Evolutionary conservation across 37 sponge, comb jelly and placozoan genomes (phyloP).

Genomic region (Chondrilla cf. caribensis): DNA sequence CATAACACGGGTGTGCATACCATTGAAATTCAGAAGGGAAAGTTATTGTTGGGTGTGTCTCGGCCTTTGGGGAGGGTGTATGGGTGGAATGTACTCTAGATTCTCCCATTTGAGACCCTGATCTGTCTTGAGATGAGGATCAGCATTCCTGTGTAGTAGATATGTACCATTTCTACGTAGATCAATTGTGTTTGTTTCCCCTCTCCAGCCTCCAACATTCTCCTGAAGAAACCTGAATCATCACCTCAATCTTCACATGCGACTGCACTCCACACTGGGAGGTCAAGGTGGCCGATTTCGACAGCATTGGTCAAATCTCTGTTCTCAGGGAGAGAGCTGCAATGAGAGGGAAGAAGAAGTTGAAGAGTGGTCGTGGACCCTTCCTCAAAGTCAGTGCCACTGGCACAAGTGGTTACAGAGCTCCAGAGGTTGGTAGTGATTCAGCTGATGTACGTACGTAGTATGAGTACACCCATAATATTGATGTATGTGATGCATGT

Average conservation of each 20-base stretch:
- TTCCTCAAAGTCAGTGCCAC: constrained; percentile 2
- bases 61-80: no score
- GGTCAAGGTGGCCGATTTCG: constrained; percentile 3
- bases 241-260: constrained; percentile 5
- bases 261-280: background rate
- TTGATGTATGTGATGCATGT: background rate
- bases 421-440: no score
- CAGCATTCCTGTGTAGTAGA: no score
- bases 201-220: background rate
- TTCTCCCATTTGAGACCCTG: no score
- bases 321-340: background rate
- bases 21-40: no score
- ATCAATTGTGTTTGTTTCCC: background rate
- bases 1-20: background rate
- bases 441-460: background rate
- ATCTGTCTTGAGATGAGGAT: no score
- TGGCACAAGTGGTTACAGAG: constrained; percentile 1
- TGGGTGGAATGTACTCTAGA: no score
- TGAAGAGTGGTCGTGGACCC: no score
- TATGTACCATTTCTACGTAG: no score
- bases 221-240: background rate
- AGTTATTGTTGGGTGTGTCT: no score
- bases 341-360: background rate
- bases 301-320: background rate
- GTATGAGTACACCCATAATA: background rate